These are phyloP conservation scores for Ectropis grisescens DNA, from an alignment of 1,140 invertebrate genomes.

Conservation along the genomic window DNA sequence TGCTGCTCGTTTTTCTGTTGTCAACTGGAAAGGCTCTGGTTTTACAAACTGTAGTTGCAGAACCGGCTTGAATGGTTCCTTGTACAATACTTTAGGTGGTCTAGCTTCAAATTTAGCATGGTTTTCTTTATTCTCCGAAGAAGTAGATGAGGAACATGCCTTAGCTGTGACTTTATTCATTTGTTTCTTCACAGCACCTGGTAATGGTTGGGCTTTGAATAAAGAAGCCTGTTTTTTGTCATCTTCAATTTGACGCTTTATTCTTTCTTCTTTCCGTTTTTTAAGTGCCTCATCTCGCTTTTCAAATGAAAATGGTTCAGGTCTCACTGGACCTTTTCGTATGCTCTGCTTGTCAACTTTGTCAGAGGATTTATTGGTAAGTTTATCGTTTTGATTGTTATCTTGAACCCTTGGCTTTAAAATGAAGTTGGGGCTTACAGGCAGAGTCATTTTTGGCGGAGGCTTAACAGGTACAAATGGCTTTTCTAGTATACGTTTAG, in stretches of 20 bases:
- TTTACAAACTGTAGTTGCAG: slow-evolving; percentile 27
- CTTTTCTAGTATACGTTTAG: slow-evolving; percentile 54
- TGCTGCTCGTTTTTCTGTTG: slow-evolving; percentile 43
- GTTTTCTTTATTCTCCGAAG: slow-evolving; percentile 59
- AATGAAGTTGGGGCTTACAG: slow-evolving; percentile 38
- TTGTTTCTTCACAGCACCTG: slow-evolving; percentile 36
- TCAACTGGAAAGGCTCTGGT: slow-evolving; percentile 42
- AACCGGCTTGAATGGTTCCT: slow-evolving; percentile 55
- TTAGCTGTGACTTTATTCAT: slow-evolving; percentile 25
- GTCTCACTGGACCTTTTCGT: slow-evolving; percentile 33
- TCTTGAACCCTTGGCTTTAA: slow-evolving; percentile 33
- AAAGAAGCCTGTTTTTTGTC: slow-evolving; percentile 40
- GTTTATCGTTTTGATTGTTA: slow-evolving; percentile 16
- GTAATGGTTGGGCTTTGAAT: slow-evolving; percentile 58
- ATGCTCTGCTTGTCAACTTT: slow-evolving; percentile 20
- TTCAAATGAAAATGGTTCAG: slow-evolving; percentile 58
- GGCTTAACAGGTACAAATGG: slow-evolving; percentile 33
- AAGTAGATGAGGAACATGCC: slow-evolving; percentile 26
- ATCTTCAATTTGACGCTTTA: slow-evolving; percentile 43
- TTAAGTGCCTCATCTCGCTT: slow-evolving; percentile 50
- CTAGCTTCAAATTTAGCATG: slow-evolving; percentile 46
- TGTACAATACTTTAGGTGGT: slow-evolving; percentile 41
- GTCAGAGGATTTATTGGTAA: too few species aligned
- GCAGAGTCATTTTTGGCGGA: slow-evolving; percentile 26
- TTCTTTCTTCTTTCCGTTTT: slow-evolving; percentile 39